These are phyloP conservation scores for Yasuhikotakia modesta DNA, from an alignment of 2,797 vertebrate species.

Conservation along the genomic window DNA sequence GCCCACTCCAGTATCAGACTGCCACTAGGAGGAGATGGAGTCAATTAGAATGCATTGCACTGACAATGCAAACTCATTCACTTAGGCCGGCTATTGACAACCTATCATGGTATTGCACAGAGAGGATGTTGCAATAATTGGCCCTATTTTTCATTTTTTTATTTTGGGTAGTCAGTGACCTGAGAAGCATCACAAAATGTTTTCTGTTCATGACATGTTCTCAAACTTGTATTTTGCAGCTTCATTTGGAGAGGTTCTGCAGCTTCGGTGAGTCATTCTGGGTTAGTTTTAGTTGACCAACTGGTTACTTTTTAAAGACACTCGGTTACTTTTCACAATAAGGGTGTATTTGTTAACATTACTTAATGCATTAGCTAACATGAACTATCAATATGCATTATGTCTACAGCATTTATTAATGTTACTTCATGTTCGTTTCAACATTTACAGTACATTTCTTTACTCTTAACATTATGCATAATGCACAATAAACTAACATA, in stretches of 20 bases:
- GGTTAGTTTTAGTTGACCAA: neutral
- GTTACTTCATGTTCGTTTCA: too few species aligned
- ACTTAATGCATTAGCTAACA: too few species aligned
- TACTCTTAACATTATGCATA: too few species aligned
- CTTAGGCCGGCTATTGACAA: slow-evolving; percentile 48
- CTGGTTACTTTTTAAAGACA: neutral
- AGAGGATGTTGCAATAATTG: slow-evolving; percentile 42
- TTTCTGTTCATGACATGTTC: slow-evolving; percentile 27
- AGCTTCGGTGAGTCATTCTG: neutral
- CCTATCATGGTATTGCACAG: slow-evolving; percentile 36
- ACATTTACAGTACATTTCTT: too few species aligned
- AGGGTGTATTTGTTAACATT: too few species aligned
- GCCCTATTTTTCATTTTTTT: slow-evolving; percentile 37
- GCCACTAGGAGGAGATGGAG: slow-evolving; percentile 47
- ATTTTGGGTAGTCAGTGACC: slow-evolving; percentile 30
- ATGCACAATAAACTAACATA: too few species aligned
- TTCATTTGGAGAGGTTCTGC: slow-evolving; percentile 13
- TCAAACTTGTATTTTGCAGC: slow-evolving; percentile 9
- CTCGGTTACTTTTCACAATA: too few species aligned
- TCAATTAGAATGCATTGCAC: slow-evolving; percentile 52
- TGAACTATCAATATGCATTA: too few species aligned
- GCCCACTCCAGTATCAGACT: slow-evolving; percentile 40
- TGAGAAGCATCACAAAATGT: slow-evolving; percentile 41
- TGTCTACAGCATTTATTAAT: too few species aligned
- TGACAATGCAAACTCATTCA: slow-evolving; percentile 54